Evolutionary conservation across 2,797 vertebrate genomes (phyloP).

Genomic region (Thunnus albacares): DNA sequence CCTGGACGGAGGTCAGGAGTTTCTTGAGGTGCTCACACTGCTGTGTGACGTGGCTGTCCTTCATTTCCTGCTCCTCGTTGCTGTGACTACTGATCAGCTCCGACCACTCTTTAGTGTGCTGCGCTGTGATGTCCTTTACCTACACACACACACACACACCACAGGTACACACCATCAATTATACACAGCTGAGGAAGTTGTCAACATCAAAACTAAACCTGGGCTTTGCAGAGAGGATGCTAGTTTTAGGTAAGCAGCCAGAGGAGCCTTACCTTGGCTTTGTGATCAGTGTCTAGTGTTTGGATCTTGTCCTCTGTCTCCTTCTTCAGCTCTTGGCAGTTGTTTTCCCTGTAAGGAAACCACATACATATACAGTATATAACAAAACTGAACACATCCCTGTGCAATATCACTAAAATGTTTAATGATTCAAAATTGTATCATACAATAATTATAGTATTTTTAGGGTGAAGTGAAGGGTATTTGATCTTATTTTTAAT

Average conservation of each 20-base stretch:
- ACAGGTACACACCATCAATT: constrained; percentile 1
- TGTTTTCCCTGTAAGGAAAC: constrained; percentile 90
- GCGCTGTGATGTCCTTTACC: constrained; percentile 97
- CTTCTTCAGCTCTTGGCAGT: constrained; percentile 98
- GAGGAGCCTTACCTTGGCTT: constrained; percentile 91
- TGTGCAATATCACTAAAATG: background rate
- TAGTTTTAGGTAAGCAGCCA: background rate
- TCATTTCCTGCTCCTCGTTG: constrained; percentile 93
- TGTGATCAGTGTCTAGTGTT: constrained; percentile 93
- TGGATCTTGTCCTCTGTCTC: constrained; percentile 98
- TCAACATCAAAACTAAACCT: background rate
- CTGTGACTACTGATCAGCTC: constrained; percentile 95
- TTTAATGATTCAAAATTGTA: too few species aligned
- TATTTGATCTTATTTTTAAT: background rate
- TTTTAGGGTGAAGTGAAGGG: too few species aligned
- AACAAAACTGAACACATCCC: too few species aligned
- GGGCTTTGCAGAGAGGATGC: background rate
- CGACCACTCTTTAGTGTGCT: constrained; percentile 98
- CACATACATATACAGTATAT: background rate
- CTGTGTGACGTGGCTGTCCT: constrained; percentile 93
- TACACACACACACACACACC: constrained; percentile 54
- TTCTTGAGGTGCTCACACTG: constrained; percentile 96
- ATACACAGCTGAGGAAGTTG: constrained; percentile 1
- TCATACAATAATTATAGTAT: too few species aligned
- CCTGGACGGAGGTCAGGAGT: constrained; percentile 90